phyloP scores from a whole-genome alignment of 2,888 invertebrate species.

The Himalopsyche tibetana region DNA sequence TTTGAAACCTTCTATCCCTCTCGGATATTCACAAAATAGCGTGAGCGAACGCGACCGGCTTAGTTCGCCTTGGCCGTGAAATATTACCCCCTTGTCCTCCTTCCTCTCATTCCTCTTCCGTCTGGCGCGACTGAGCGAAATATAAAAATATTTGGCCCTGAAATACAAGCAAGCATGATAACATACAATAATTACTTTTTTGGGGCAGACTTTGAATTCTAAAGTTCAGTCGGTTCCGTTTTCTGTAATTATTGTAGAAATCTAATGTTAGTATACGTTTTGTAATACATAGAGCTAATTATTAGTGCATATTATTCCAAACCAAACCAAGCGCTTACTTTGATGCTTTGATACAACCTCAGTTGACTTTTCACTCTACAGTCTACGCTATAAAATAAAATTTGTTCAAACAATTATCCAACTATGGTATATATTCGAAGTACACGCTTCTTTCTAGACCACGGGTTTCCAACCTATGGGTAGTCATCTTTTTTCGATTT shows the following conservation, averaged over 20 bases:
- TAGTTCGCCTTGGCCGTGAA: conserved; percentile 61
- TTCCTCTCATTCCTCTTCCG: conserved; percentile 6
- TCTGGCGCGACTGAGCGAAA: conserved; percentile 34
- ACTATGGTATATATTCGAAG: too few species aligned
- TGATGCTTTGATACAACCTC: too few species aligned
- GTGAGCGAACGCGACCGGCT: background rate
- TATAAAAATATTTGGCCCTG: conserved; percentile 39
- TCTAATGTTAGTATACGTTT: too few species aligned
- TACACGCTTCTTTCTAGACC: too few species aligned
- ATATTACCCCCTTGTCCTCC: conserved; percentile 50
- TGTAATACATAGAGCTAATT: too few species aligned
- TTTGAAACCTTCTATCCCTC: conserved; percentile 11
- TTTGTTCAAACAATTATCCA: too few species aligned
- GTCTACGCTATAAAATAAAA: too few species aligned
- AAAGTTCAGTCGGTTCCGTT: conserved; percentile 23
- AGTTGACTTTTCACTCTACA: too few species aligned
- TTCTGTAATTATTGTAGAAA: background rate
- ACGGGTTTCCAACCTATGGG: too few species aligned
- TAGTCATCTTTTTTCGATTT: too few species aligned
- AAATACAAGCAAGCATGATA: background rate
- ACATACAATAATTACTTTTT: background rate
- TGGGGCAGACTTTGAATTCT: background rate
- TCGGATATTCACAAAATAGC: conserved; percentile 16
- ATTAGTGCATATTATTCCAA: too few species aligned
- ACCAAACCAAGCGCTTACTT: too few species aligned